A percentile compares a stretch with the other conserved stretches of the same genome.
These are phyloP conservation scores for Aplochiton taeniatus DNA, from an alignment of 2,797 vertebrate genomes.

Conservation along the genomic window DNA sequence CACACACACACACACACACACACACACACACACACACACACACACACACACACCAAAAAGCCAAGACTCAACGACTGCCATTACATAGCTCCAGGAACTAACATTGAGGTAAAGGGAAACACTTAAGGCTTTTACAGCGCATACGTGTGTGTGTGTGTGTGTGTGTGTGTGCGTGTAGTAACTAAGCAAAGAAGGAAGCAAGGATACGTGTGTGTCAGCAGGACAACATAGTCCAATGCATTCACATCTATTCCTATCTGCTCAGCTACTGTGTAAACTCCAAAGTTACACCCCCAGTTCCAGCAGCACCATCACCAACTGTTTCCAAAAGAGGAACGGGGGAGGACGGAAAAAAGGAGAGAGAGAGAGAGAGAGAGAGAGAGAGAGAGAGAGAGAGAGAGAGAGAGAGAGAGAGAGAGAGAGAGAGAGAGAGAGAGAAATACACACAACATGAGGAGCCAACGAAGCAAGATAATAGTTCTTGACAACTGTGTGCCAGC, in stretches of 20 bases:
- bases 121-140: constrained; percentile 27
- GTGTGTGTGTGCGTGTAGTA: too few species aligned
- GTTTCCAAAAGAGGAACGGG: constrained; percentile 59
- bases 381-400: constrained; percentile 1
- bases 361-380: neutral
- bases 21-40: neutral
- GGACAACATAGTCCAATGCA: constrained; percentile 1
- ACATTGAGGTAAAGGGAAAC: neutral
- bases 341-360: neutral
- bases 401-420: neutral
- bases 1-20: neutral
- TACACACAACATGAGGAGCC: constrained; percentile 56
- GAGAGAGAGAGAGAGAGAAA: constrained; percentile 7
- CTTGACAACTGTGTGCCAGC: constrained; percentile 79
- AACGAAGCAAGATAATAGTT: constrained; percentile 76
- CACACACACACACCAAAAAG: too few species aligned
- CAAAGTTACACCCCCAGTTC: neutral
- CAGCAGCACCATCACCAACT: constrained; percentile 28
- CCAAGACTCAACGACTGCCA: neutral
- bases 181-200: too few species aligned
- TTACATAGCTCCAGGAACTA: neutral
- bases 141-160: constrained; percentile 21
- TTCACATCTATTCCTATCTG: constrained; percentile 44
- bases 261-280: constrained; percentile 25
- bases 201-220: neutral